These are phyloP conservation scores for Tokudaia muenninki DNA, from an alignment of 2,797 vertebrate species.

Conservation along the genomic window DNA sequence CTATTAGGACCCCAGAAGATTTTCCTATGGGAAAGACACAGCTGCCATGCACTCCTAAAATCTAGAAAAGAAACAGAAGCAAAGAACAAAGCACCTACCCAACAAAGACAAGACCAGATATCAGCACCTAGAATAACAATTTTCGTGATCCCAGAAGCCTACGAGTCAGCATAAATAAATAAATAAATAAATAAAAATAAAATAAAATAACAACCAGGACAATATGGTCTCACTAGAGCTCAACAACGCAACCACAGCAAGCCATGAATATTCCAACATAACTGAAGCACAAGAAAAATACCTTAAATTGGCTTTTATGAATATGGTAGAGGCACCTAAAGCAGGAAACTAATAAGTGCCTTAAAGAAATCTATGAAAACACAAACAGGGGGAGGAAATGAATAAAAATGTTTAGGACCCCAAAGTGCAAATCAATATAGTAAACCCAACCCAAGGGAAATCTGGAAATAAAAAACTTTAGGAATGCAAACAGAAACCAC, in stretches of 20 bases:
- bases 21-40: neutral
- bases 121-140: neutral
- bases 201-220: neutral
- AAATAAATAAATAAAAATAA: neutral
- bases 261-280: neutral
- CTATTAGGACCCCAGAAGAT: neutral
- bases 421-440: neutral
- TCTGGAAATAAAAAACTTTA: neutral
- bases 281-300: neutral
- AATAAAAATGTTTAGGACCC: neutral
- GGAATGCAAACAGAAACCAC: neutral
- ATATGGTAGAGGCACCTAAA: neutral
- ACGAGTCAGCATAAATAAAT: neutral
- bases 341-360: neutral
- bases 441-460: neutral
- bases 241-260: neutral
- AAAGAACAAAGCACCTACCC: neutral
- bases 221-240: neutral
- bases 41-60: neutral
- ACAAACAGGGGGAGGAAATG: neutral
- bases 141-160: neutral
- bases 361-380: neutral
- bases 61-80: neutral
- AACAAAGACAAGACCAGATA: neutral
- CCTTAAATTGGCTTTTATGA: neutral